Evolutionary conservation across 2,888 invertebrate genomes (phyloP).

Genomic region (Aelia acuminata): DNA sequence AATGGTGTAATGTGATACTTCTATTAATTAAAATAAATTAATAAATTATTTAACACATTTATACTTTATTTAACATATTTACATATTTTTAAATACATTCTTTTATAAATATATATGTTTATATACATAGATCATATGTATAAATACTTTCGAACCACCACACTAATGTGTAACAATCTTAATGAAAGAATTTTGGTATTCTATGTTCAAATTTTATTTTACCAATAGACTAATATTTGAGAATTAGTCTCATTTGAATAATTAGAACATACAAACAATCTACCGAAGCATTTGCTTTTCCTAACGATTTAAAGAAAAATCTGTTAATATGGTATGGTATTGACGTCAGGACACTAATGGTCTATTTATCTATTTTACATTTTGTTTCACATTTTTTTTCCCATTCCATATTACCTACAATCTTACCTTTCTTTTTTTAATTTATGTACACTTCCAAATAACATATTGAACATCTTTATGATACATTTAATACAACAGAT

Average conservation of each 20-base stretch:
- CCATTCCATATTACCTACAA: not conserved
- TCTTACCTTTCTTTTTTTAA: not conserved
- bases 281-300: not conserved
- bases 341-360: not conserved
- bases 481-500: conserved; percentile 31
- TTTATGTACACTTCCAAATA: not conserved
- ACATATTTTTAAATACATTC: conserved; percentile 30
- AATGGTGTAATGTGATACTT: not conserved
- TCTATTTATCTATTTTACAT: not conserved
- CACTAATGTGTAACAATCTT: conserved; percentile 2
- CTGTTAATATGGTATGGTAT: not conserved
- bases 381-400: not conserved
- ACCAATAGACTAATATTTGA: not conserved
- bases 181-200: conserved; percentile 24
- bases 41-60: not conserved
- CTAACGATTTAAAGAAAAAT: not conserved
- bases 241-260: not conserved
- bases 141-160: not conserved
- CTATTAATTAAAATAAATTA: not conserved
- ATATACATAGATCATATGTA: not conserved
- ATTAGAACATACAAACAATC: conserved; percentile 1
- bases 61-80: conserved; percentile 47
- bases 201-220: not conserved
- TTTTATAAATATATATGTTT: conserved; percentile 39
- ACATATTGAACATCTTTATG: not conserved